Evolutionary conservation across 2,888 invertebrate species (phyloP).

Genomic region (Ametastegia equiseti): DNA sequence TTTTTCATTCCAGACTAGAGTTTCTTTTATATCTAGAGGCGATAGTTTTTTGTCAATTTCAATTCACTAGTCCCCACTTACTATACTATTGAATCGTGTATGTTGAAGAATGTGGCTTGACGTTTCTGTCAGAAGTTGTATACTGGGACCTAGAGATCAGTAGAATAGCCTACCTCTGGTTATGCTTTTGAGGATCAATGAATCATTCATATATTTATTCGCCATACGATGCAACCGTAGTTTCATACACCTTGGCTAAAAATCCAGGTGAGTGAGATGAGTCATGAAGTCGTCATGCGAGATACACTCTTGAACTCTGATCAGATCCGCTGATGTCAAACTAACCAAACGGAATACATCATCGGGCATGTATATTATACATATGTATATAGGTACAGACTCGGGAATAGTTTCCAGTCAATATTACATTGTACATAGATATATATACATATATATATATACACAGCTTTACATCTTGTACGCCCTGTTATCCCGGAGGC

Average conservation of each 20-base stretch:
- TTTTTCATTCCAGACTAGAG: too few species aligned
- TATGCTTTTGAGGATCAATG: neutral
- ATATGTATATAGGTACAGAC: too few species aligned
- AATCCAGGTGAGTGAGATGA: slow-evolving; percentile 6
- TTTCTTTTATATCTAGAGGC: too few species aligned
- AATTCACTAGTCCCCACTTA: too few species aligned
- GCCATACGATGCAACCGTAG: neutral
- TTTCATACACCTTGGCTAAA: slow-evolving; percentile 1
- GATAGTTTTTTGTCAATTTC: too few species aligned
- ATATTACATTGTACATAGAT: neutral
- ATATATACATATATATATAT: too few species aligned
- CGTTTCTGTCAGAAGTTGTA: neutral
- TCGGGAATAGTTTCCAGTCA: neutral
- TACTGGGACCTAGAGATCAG: neutral
- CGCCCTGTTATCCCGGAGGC: too few species aligned
- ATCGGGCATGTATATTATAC: too few species aligned
- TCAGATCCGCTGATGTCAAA: neutral
- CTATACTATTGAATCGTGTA: too few species aligned
- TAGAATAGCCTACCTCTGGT: neutral
- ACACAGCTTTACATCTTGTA: too few species aligned
- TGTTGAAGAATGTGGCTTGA: neutral
- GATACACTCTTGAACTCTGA: slow-evolving; percentile 7
- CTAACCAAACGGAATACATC: neutral
- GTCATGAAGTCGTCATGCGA: slow-evolving; percentile 9
- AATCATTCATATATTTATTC: slow-evolving; percentile 24